Evolutionary conservation across 2,113 vertebrate species (phyloP).

Genomic region (Lagopus leucura): DNA sequence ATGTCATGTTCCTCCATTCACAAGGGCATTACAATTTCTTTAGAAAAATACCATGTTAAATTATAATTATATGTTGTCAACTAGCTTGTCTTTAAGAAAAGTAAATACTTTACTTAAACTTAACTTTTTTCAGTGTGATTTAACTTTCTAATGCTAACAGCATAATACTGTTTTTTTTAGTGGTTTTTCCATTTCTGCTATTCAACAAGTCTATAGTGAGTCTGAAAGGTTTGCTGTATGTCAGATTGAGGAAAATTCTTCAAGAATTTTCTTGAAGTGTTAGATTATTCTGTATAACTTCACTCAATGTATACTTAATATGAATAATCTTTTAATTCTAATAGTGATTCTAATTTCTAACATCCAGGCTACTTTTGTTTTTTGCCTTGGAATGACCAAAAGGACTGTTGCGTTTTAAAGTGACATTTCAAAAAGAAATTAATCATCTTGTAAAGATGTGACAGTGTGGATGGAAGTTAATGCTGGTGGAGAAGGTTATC

Average conservation of each 20-base stretch:
- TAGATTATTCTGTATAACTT: not conserved
- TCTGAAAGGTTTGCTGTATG: not conserved
- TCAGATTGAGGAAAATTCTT: not conserved
- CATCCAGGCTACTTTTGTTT: rapidly evolving
- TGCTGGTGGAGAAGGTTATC: not conserved
- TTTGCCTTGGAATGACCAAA: not conserved
- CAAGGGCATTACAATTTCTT: not conserved
- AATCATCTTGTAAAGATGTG: not conserved
- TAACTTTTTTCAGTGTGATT: not conserved
- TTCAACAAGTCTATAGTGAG: not conserved
- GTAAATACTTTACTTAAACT: not conserved
- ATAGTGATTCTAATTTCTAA: not conserved
- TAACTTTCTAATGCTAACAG: not conserved
- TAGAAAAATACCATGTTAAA: not conserved
- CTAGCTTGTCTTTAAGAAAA: not conserved
- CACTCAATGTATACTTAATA: not conserved
- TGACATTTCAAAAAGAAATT: not conserved
- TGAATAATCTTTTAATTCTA: not conserved
- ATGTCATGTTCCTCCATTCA: not conserved
- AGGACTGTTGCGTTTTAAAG: not conserved
- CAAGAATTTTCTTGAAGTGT: not conserved
- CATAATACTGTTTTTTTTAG: not conserved
- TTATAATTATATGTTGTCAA: not conserved
- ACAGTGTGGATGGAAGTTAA: not conserved
- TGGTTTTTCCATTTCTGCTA: not conserved